Conservation (phyloP, 2,888 invertebrate species). For the Oxycera nigricornis region DNA sequence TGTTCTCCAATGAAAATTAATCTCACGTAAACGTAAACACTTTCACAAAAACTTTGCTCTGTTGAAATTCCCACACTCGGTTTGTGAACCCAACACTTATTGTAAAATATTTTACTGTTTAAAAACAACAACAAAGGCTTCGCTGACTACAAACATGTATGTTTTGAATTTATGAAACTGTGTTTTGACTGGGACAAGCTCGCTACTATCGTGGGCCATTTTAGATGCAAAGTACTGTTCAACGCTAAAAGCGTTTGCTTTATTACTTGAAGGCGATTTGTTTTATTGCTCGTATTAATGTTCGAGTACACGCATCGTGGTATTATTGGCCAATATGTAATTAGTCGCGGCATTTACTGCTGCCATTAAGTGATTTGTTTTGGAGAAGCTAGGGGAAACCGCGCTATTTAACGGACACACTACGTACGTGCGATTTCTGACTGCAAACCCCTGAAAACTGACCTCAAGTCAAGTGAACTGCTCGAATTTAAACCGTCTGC, state of each 20-base stretch:
- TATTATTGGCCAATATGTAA: slow-evolving; percentile 19
- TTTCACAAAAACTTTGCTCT: neutral
- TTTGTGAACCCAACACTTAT: neutral
- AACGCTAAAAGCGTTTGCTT: neutral
- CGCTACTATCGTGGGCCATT: neutral
- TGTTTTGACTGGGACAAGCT: slow-evolving; percentile 25
- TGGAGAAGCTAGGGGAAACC: neutral
- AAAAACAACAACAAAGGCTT: slow-evolving; percentile 24
- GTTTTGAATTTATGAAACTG: slow-evolving; percentile 26
- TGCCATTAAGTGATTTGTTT: neutral
- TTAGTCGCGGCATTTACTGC: neutral
- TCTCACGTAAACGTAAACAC: too few relatives aligned
- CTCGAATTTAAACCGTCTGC: slow-evolving; percentile 2
- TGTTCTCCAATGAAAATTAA: too few relatives aligned
- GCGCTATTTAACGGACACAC: neutral
- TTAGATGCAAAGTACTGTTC: neutral
- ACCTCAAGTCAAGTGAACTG: slow-evolving; percentile 24
- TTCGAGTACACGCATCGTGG: neutral
- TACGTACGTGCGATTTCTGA: neutral
- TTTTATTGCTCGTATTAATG: slow-evolving; percentile 9
- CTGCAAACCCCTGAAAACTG: slow-evolving; percentile 10
- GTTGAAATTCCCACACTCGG: slow-evolving; percentile 19
- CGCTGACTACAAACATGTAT: slow-evolving; percentile 16
- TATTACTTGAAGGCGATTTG: slow-evolving; percentile 7
- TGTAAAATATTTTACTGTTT: neutral